Evolutionary conservation across 2,888 invertebrate species (phyloP).

Genomic region (Argyra leucocephala): DNA sequence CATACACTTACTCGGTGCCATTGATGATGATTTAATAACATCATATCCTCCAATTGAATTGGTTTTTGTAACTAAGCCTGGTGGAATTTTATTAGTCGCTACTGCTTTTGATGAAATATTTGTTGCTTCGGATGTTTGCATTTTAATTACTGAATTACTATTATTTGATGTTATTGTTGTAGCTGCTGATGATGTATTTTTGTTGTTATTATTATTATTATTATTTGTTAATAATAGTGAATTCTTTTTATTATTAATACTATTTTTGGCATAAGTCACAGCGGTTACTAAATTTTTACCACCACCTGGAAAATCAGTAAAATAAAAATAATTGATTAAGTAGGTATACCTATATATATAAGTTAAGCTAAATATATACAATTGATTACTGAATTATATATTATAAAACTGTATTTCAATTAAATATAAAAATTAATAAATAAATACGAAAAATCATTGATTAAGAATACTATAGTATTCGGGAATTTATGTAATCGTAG

Average conservation of each 20-base stretch:
- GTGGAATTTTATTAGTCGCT: conserved; percentile 38
- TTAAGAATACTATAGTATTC: no score
- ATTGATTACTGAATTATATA: no score
- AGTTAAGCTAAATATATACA: no score
- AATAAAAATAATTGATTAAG: conserved; percentile 7
- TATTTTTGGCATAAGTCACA: conserved; percentile 52
- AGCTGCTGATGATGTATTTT: conserved; percentile 24
- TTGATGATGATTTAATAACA: conserved; percentile 43
- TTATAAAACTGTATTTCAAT: no score
- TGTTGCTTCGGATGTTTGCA: conserved; percentile 24
- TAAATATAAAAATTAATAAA: no score
- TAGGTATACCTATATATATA: no score
- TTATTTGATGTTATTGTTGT: conserved; percentile 39
- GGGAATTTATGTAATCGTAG: no score
- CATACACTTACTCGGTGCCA: conserved; percentile 18
- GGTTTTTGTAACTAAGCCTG: conserved; percentile 46
- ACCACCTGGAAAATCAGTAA: conserved; percentile 52
- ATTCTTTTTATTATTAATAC: conserved; percentile 44
- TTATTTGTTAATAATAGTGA: conserved; percentile 26
- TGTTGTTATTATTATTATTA: conserved; percentile 25
- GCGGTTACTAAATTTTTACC: conserved; percentile 80
- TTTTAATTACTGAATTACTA: conserved; percentile 34
- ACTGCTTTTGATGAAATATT: conserved; percentile 20
- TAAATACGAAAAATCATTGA: no score
- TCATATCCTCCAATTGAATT: conserved; percentile 46